Evolutionary conservation across 2,888 invertebrate species (phyloP).

Genomic region (Stenoptilia bipunctidactyla): DNA sequence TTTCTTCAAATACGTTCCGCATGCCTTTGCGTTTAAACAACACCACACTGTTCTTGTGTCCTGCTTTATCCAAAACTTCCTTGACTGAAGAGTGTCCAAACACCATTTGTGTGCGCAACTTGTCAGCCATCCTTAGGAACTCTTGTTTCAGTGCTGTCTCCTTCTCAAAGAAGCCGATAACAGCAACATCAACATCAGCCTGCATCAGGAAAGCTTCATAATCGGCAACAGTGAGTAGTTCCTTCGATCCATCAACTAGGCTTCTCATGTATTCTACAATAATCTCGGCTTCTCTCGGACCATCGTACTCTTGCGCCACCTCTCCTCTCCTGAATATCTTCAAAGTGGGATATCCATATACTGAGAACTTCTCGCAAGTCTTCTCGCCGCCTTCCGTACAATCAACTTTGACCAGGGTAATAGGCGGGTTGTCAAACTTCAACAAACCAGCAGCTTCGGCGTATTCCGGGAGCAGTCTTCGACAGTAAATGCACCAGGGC

Average conservation of each 20-base stretch:
- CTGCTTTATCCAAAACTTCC: conserved; percentile 82
- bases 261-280: conserved; percentile 88
- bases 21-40: conserved; percentile 91
- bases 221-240: conserved; percentile 78
- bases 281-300: conserved; percentile 90
- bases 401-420: conserved; percentile 93
- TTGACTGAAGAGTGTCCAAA: conserved; percentile 87
- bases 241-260: conserved; percentile 95
- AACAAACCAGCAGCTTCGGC: conserved; percentile 92
- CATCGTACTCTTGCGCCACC: conserved; percentile 91
- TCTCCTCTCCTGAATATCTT: conserved; percentile 96
- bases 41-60: conserved; percentile 86
- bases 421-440: conserved; percentile 88
- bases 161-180: conserved; percentile 88
- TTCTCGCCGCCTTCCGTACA: conserved; percentile 95
- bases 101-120: conserved; percentile 87
- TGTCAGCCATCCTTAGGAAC: conserved; percentile 91
- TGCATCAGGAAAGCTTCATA: conserved; percentile 80
- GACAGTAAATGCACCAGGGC: conserved; percentile 99
- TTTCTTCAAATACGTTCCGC: conserved; percentile 93
- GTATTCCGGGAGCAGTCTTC: conserved; percentile 96
- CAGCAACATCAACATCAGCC: conserved; percentile 82
- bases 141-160: conserved; percentile 83
- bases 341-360: conserved; percentile 96
- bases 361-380: conserved; percentile 88